Evolutionary conservation across 2,113 vertebrate species (phyloP).

Genomic region (Laterallus jamaicensis): DNA sequence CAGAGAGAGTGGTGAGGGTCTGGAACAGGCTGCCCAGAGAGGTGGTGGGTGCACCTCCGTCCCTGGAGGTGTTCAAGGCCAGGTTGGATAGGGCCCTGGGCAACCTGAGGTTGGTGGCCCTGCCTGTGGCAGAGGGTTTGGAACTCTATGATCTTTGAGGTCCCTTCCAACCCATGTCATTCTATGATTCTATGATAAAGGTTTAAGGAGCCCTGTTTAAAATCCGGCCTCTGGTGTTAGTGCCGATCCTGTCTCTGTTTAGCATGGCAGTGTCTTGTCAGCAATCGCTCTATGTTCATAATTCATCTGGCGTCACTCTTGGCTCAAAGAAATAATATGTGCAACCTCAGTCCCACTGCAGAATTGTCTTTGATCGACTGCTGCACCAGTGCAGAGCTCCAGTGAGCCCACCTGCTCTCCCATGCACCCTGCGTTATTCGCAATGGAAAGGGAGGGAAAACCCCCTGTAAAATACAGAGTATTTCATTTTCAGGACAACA

Average conservation of each 20-base stretch:
- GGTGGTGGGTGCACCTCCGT: no score
- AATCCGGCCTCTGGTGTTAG: not conserved
- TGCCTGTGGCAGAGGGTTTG: no score
- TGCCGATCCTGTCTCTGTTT: not conserved
- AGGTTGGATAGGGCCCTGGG: no score
- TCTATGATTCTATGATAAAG: no score
- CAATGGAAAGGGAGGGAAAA: not conserved
- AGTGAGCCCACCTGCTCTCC: not conserved
- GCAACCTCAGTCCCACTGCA: not conserved
- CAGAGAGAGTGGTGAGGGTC: no score
- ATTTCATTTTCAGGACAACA: not conserved
- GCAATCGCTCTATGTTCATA: not conserved
- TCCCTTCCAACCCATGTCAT: no score
- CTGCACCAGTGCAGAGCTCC: not conserved
- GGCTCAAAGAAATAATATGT: not conserved
- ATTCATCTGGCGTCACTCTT: not conserved
- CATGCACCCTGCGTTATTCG: rapidly evolving
- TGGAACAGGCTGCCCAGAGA: no score
- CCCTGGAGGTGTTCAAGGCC: no score
- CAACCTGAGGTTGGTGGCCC: no score
- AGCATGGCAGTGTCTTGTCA: not conserved
- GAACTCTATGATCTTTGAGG: no score
- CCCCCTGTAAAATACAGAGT: not conserved
- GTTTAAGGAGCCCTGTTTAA: not conserved
- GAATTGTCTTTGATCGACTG: not conserved